Percentiles rank a stretch among this genome's conserved stretches.
phyloP scores from a whole-genome alignment of 2,888 invertebrate genomes.

The Epinotia nisella region DNA sequence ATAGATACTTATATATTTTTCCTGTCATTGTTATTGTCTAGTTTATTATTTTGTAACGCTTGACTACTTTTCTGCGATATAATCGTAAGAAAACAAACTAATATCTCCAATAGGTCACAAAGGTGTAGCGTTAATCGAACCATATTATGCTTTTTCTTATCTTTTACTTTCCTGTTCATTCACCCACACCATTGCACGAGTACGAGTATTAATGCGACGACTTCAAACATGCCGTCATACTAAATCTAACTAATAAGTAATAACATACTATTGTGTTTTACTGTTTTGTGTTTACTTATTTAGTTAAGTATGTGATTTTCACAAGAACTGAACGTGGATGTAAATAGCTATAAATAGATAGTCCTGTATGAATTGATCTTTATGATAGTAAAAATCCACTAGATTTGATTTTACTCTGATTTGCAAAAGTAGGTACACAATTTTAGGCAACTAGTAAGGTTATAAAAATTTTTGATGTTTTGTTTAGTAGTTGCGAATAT shows the following conservation, averaged over 20 bases:
- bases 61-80: conserved; percentile 6
- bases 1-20: not conserved
- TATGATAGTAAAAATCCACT: not conserved
- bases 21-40: conserved; percentile 3
- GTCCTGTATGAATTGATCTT: not conserved
- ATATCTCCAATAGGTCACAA: conserved; percentile 26
- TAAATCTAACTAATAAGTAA: not conserved
- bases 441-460: not conserved
- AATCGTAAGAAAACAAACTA: conserved; percentile 1
- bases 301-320: not conserved
- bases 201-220: conserved; percentile 14
- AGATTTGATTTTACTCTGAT: not conserved
- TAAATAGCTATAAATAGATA: not conserved
- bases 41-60: not conserved
- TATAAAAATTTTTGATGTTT: not conserved
- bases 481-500: not conserved
- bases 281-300: not conserved
- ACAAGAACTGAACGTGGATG: not conserved
- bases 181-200: conserved; percentile 21
- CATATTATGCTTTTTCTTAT: conserved; percentile 36
- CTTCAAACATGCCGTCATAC: not conserved
- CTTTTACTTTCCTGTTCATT: conserved; percentile 36
- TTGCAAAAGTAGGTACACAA: not conserved
- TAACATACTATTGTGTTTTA: not conserved
- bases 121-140: conserved; percentile 15